A percentile compares a stretch with the other conserved stretches of the same genome.
These are phyloP conservation scores for Chitala chitala DNA, from an alignment of 2,113 vertebrate species.

Conservation along the genomic window DNA sequence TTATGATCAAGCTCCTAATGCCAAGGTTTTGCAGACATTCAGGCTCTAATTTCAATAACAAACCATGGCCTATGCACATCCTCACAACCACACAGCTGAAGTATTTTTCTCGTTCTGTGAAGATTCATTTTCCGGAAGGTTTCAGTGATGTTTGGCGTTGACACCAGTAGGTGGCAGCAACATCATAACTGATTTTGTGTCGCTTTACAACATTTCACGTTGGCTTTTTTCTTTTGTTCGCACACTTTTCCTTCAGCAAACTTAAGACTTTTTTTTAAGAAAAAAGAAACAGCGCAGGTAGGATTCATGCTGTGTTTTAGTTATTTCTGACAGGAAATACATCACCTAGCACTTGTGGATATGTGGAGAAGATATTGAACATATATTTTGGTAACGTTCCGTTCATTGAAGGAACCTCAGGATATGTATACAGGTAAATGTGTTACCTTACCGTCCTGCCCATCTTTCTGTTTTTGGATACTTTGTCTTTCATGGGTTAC, in stretches of 20 bases:
- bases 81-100: too few relatives aligned
- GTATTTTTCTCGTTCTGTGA: too few relatives aligned
- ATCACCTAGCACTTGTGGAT: not conserved
- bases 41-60: too few relatives aligned
- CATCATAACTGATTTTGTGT: not conserved
- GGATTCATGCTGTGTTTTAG: not conserved
- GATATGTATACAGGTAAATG: not conserved
- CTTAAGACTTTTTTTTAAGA: not conserved
- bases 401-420: not conserved
- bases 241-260: constrained; percentile 6
- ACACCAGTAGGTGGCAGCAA: constrained; percentile 14
- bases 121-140: too few relatives aligned
- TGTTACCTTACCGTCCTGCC: not conserved
- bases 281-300: not conserved
- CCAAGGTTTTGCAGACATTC: too few relatives aligned
- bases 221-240: not conserved
- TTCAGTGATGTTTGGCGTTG: not conserved
- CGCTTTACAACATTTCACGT: not conserved
- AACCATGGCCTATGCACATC: too few relatives aligned
- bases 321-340: not conserved
- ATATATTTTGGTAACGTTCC: not conserved
- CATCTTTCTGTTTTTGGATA: not conserved
- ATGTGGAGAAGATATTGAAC: not conserved
- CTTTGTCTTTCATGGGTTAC: not conserved
- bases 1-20: too few relatives aligned